phyloP scores from a whole-genome alignment of 2,113 vertebrate species.

The Heterocephalus glaber region DNA sequence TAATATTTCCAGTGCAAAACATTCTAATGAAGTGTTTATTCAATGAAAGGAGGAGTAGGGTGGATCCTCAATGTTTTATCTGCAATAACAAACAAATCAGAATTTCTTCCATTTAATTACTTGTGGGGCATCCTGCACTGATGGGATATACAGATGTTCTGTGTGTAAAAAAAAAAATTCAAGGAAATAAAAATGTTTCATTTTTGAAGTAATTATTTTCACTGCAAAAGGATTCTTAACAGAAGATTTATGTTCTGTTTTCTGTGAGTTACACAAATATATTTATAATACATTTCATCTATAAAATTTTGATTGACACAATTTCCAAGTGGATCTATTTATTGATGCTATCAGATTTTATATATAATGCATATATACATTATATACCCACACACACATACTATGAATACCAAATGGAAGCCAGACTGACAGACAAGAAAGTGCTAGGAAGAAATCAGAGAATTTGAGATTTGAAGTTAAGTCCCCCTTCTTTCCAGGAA shows the following conservation, averaged over 20 bases:
- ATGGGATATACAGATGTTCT: slow-evolving; percentile 50
- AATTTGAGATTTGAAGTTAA: not conserved
- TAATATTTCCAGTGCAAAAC: slow-evolving; percentile 76
- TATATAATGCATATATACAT: not conserved
- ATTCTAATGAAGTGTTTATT: slow-evolving; percentile 70
- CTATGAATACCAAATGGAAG: not conserved
- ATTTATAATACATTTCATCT: slow-evolving; percentile 37
- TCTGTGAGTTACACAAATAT: not conserved
- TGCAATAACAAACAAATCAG: not conserved
- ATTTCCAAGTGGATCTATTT: slow-evolving; percentile 39
- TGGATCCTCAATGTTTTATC: not conserved
- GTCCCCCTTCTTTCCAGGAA: not conserved
- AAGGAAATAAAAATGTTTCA: slow-evolving; percentile 47
- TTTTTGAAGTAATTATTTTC: slow-evolving; percentile 56
- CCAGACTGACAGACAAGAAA: not conserved
- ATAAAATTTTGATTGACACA: slow-evolving; percentile 25
- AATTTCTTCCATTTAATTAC: slow-evolving; percentile 51
- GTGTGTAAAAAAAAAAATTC: not conserved
- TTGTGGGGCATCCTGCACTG: not conserved
- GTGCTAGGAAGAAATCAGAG: not conserved
- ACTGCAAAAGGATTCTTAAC: slow-evolving; percentile 40
- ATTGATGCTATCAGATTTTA: not conserved
- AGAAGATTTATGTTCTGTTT: slow-evolving; percentile 7
- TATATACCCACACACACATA: not conserved
- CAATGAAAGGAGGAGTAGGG: slow-evolving; percentile 52